Conservation (phyloP, 2,888 invertebrate species). For the Rhagium mordax region DNA sequence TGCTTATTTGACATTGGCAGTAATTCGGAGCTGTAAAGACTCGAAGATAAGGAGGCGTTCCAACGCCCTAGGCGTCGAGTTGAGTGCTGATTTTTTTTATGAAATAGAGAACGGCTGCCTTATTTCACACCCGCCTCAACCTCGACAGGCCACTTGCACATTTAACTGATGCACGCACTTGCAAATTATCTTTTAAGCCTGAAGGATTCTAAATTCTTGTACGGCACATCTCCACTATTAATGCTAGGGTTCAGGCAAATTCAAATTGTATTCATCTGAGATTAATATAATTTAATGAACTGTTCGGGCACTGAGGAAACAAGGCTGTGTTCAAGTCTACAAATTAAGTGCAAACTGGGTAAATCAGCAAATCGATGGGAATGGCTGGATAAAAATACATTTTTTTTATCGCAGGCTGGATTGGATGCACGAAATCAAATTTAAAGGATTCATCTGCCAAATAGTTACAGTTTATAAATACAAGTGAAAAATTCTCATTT, state of each 20-base stretch:
- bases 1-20: conserved; percentile 16
- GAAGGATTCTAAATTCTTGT: conserved; percentile 37
- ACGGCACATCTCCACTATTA: conserved; percentile 27
- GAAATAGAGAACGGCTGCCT: conserved; percentile 34
- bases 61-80: conserved; percentile 12
- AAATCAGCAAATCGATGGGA: background rate
- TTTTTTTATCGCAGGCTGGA: too few relatives aligned
- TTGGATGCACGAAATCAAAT: too few relatives aligned
- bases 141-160: conserved; percentile 42
- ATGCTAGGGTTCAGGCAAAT: background rate
- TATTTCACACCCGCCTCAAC: conserved; percentile 42
- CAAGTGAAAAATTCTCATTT: too few relatives aligned
- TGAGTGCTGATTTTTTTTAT: conserved; percentile 26
- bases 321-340: background rate
- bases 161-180: conserved; percentile 52
- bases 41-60: conserved; percentile 25
- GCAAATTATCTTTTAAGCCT: conserved; percentile 44
- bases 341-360: background rate
- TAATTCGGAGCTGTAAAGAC: conserved; percentile 21
- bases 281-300: conserved; percentile 2
- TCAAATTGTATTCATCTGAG: background rate
- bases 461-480: too few relatives aligned
- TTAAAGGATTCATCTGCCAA: too few relatives aligned
- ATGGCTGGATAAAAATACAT: background rate
- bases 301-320: background rate